phyloP scores from a whole-genome alignment of 2,113 vertebrate species.

The Cebidichthys violaceus region DNA sequence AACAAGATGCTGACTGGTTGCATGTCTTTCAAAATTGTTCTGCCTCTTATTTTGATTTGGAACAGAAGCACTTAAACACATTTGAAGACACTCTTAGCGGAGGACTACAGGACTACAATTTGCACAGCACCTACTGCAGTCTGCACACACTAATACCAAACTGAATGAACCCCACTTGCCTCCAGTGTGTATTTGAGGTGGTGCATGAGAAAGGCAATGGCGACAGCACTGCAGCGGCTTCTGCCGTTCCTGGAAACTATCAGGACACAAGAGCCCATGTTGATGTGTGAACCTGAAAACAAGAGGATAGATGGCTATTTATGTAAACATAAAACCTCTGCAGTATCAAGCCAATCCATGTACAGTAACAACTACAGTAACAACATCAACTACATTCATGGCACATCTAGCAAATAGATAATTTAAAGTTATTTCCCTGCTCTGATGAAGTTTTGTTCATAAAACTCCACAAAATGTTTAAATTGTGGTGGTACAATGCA shows the following conservation, averaged over 20 bases:
- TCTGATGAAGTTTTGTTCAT: background rate
- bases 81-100: background rate
- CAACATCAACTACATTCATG: too few relatives aligned
- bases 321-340: background rate
- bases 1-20: background rate
- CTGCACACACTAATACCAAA: background rate
- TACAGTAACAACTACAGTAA: background rate
- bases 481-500: background rate
- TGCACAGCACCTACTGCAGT: background rate
- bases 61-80: background rate
- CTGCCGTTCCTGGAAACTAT: slow-evolving; percentile 86
- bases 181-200: slow-evolving; percentile 82
- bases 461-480: background rate
- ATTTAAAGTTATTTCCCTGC: background rate
- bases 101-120: background rate
- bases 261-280: slow-evolving; percentile 76
- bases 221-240: slow-evolving; percentile 84
- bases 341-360: background rate
- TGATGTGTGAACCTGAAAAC: slow-evolving; percentile 69
- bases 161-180: slow-evolving; percentile 65
- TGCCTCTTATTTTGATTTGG: background rate
- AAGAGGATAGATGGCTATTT: background rate
- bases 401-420: background rate
- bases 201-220: slow-evolving; percentile 88
- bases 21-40: background rate